Evolutionary conservation across 2,113 vertebrate genomes (phyloP).

Genomic region (Hylia prasina): DNA sequence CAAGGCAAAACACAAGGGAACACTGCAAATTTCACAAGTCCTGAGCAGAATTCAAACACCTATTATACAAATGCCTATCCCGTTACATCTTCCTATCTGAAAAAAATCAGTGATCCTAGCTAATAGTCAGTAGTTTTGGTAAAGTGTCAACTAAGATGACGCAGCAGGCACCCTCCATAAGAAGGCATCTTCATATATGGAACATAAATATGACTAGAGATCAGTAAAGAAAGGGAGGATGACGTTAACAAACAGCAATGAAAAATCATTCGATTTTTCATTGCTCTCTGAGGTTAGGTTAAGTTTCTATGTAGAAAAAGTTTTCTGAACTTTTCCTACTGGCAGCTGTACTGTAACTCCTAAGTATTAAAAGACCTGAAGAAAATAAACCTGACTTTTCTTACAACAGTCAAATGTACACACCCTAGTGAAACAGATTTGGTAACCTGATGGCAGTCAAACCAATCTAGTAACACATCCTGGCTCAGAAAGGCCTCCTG

Average conservation of each 20-base stretch:
- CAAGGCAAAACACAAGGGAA: not conserved
- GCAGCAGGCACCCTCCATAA: not conserved
- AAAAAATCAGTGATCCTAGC: not conserved
- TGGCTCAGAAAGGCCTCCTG: not conserved
- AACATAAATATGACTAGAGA: not conserved
- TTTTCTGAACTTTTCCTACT: not conserved
- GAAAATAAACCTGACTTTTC: not conserved
- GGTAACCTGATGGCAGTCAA: not conserved
- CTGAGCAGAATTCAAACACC: not conserved
- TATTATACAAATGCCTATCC: not conserved
- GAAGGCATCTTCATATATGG: rapidly evolving
- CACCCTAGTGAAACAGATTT: not conserved
- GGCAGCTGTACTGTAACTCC: not conserved
- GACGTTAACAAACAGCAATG: not conserved
- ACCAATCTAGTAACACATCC: not conserved
- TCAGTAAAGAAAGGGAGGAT: not conserved
- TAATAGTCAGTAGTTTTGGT: not conserved
- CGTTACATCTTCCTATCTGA: not conserved
- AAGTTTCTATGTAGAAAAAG: not conserved
- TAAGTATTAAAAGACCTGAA: not conserved
- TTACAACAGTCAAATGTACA: not conserved
- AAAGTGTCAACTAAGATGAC: not conserved
- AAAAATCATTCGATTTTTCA: conserved; percentile 7
- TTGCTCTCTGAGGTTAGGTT: not conserved
- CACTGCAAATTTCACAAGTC: not conserved